phyloP scores from a whole-genome alignment of 2,797 vertebrate species.

The Neomorphus geoffroyi region DNA sequence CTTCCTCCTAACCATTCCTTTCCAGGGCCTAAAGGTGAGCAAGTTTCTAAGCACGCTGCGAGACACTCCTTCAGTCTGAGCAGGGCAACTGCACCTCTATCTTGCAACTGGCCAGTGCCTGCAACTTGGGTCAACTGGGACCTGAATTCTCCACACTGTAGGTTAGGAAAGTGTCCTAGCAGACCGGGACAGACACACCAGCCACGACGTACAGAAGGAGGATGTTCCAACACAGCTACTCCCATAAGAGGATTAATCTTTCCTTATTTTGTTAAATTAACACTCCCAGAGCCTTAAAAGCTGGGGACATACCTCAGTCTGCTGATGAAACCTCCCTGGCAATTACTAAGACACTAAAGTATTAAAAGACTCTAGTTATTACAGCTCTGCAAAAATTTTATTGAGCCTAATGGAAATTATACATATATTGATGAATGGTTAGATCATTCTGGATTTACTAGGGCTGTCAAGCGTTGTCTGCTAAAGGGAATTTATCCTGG shows the following conservation, averaged over 20 bases:
- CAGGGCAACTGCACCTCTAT: not conserved
- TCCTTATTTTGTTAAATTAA: not conserved
- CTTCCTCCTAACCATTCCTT: not conserved
- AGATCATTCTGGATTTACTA: slow-evolving; percentile 54
- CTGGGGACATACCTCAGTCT: not conserved
- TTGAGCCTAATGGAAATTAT: slow-evolving; percentile 41
- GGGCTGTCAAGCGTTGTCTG: slow-evolving; percentile 28
- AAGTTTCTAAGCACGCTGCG: not conserved
- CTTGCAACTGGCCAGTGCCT: not conserved
- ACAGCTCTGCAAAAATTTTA: not conserved
- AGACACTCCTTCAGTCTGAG: not conserved
- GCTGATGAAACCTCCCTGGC: not conserved
- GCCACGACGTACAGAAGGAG: not conserved
- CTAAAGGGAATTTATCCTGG: slow-evolving; percentile 15
- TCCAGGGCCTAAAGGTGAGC: not conserved
- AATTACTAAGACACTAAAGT: not conserved
- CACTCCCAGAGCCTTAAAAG: not conserved
- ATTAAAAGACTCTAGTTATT: not conserved
- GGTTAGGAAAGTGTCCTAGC: not conserved
- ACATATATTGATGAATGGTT: slow-evolving; percentile 41
- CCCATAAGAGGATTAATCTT: not conserved
- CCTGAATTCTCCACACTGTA: rapidly evolving
- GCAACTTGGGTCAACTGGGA: not conserved
- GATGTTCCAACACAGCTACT: not conserved
- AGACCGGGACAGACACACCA: not conserved